Percentiles rank a stretch among this genome's conserved stretches.
Conservation (phyloP, 2,888 invertebrate species). For the Hirtodrosophila histrioides region DNA sequence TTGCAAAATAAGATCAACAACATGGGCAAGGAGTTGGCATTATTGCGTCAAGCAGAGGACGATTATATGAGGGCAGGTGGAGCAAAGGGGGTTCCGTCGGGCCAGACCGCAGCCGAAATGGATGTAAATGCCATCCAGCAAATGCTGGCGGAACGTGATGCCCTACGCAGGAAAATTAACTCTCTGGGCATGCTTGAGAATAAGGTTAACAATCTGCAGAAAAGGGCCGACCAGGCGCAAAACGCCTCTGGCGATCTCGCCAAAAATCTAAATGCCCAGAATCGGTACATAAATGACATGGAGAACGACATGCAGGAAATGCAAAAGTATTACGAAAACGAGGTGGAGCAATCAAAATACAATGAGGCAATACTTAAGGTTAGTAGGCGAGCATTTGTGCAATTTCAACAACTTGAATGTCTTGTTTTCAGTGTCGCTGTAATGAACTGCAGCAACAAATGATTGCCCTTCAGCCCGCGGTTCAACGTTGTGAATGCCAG, state of each 20-base stretch:
- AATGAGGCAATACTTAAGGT: constrained; percentile 66
- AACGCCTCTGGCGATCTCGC: constrained; percentile 41
- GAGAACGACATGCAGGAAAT: constrained; percentile 70
- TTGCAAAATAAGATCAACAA: constrained; percentile 73
- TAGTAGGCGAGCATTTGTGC: neutral
- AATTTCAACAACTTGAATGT: neutral
- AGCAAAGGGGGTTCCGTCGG: constrained; percentile 10
- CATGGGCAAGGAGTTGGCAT: constrained; percentile 69
- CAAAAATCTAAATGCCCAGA: constrained; percentile 48
- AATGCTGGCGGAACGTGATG: constrained; percentile 75
- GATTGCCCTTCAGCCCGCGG: constrained; percentile 45
- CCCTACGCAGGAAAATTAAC: constrained; percentile 66
- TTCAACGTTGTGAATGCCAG: constrained; percentile 58
- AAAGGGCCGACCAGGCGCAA: constrained; percentile 48
- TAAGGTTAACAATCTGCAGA: constrained; percentile 51
- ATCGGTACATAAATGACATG: constrained; percentile 61
- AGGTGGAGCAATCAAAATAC: constrained; percentile 58
- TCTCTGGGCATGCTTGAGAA: constrained; percentile 48
- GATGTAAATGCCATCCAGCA: constrained; percentile 66
- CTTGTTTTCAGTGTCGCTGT: constrained; percentile 52
- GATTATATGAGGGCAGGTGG: constrained; percentile 38
- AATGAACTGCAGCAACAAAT: constrained; percentile 64
- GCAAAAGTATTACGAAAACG: constrained; percentile 73
- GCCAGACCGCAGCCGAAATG: constrained; percentile 26
- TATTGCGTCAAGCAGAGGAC: constrained; percentile 74